A percentile compares a stretch with the other conserved stretches of the same genome.
These are phyloP conservation scores for Tricholaema leucomelas DNA, from an alignment of 2,113 vertebrate genomes.

Conservation along the genomic window DNA sequence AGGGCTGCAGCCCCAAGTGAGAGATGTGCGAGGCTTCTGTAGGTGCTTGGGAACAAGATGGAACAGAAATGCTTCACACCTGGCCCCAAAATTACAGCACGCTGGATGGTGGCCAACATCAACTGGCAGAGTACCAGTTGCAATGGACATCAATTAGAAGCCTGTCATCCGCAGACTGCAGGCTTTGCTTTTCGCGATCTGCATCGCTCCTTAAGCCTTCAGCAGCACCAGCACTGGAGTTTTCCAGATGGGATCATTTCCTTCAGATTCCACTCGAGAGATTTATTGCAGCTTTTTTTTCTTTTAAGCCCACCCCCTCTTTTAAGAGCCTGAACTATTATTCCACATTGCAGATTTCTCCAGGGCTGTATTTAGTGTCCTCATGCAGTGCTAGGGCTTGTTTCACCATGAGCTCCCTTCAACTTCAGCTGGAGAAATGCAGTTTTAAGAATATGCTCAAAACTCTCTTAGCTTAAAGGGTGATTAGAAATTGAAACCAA, in stretches of 20 bases:
- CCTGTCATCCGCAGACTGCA: conserved; percentile 79
- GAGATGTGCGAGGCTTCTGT: conserved; percentile 75
- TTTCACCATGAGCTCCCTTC: background rate
- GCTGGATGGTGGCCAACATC: conserved; percentile 79
- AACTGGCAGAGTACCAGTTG: conserved; percentile 83
- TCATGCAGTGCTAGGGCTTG: conserved; percentile 6
- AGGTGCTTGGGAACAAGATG: conserved; percentile 81
- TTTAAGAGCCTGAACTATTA: conserved; percentile 69
- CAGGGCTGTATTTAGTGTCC: conserved; percentile 62
- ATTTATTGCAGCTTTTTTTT: conserved; percentile 65
- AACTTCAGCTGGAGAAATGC: conserved; percentile 31
- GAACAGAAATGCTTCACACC: conserved; percentile 84
- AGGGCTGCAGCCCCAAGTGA: conserved; percentile 71
- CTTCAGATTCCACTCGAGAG: conserved; percentile 71
- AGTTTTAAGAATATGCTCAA: conserved; percentile 12
- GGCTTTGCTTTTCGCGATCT: conserved; percentile 64
- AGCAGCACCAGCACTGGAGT: conserved; percentile 70
- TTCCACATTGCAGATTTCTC: conserved; percentile 62
- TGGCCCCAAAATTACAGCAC: conserved; percentile 82
- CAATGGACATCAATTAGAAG: conserved; percentile 85
- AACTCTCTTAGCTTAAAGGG: conserved; percentile 19
- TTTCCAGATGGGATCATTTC: conserved; percentile 81
- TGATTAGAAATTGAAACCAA: background rate
- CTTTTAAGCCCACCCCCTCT: background rate
- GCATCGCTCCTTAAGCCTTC: conserved; percentile 71